Base-by-base conservation (phyloP, 2,113 vertebrate species). In the Prunella fulvescens region DNA sequence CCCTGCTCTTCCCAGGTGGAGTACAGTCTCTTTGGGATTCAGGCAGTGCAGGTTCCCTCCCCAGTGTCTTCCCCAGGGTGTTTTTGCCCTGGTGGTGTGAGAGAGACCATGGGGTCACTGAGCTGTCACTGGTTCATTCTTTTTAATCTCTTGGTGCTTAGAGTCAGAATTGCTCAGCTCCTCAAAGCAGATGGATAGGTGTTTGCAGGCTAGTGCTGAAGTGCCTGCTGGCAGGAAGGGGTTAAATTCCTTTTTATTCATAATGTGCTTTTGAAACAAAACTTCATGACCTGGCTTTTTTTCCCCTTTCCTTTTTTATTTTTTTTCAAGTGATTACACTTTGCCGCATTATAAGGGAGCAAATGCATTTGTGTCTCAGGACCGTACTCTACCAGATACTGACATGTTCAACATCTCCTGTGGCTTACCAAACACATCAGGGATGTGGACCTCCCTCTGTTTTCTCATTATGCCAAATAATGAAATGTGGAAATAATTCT, bases 381-480 rank as follows among this genome's bases (percentile, higher is more conserved):
- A 94, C 93, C 61, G 33, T 94, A 15, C 92, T 33, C 97, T 98
- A 92, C 97, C 93, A 79, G 95, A 97, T 97, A 92, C 95, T 98
- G 98, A 98, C 98, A 97, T 96, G 97, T 97, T 97, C 97, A 97
- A 96, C 96, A 95, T 98, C 97, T 98, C 97, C 97, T 16, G 95
- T 97, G 97, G 98, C 95, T 98, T 93, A 89, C 96, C 96, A 93
- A 97, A 97, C 92, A 85, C 97, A 96, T 96, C 95, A 97, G 96
- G 94, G 97, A 96, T 95, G 96, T 97, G 96, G 98, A 97, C 98
- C 98, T 98, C 98, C 98, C 97, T 97, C 98, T 98, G 98, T 96
- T 98, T 98, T 98, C 98, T 98, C 98, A 98, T 98, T 98, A 98
- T 98, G 97, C 95, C 98, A 97, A 98, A 98, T 98, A 98, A 98